These are phyloP conservation scores for Lamproptera curius DNA, from an alignment of 2,888 invertebrate species.

Conservation along the genomic window DNA sequence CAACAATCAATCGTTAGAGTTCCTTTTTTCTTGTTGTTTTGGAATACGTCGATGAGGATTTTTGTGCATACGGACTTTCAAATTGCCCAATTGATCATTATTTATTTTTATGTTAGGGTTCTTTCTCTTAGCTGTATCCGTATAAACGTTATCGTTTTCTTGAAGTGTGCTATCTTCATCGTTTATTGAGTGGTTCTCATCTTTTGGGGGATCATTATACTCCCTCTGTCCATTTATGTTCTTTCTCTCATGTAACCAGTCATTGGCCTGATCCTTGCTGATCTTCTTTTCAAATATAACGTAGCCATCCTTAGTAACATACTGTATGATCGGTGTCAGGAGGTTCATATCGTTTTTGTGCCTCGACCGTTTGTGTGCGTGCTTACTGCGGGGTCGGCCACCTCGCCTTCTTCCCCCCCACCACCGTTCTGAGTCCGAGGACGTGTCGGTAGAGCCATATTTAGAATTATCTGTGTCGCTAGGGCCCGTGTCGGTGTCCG, in stretches of 20 bases:
- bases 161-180: slow-evolving; percentile 1
- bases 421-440: slow-evolving; percentile 33
- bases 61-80: slow-evolving; percentile 1
- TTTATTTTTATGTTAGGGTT: neutral
- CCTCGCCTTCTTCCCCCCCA: slow-evolving; percentile 39
- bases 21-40: slow-evolving; percentile 8
- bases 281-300: slow-evolving; percentile 66
- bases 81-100: neutral
- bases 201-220: slow-evolving; percentile 9
- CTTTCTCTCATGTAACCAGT: slow-evolving; percentile 48
- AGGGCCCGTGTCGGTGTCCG: slow-evolving; percentile 31
- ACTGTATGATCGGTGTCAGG: slow-evolving; percentile 60
- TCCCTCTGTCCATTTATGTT: slow-evolving; percentile 17
- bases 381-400: slow-evolving; percentile 33
- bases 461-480: slow-evolving; percentile 34
- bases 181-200: neutral
- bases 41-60: slow-evolving; percentile 12
- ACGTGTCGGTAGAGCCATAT: slow-evolving; percentile 34
- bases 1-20: neutral
- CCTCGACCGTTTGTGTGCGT: slow-evolving; percentile 29
- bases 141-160: neutral
- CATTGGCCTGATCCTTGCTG: slow-evolving; percentile 54
- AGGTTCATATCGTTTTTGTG: slow-evolving; percentile 35
- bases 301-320: slow-evolving; percentile 66
- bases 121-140: neutral